Evolutionary conservation across 2,888 invertebrate species (phyloP), one percentile per base, ranked within the genome.

Genomic region (Epiblema foenella): DNA sequence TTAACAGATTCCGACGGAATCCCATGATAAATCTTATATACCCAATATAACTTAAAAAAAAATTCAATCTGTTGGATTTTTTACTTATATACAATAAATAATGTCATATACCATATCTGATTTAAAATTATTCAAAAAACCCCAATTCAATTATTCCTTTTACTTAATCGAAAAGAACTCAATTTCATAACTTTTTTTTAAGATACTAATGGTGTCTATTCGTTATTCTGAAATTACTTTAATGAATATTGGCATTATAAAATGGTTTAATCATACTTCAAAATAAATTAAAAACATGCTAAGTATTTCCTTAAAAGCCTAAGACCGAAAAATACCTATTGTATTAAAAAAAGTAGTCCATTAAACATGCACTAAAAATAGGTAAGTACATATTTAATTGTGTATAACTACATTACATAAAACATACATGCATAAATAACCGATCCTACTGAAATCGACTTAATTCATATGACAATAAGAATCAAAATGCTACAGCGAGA

Each of bases 401-500:
- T 52, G 52, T 63, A 52, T 42, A n/a, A 39, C 54, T 68, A 59
- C 52, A 29, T 15, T 68, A 59, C 46, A 29, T 17, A 54, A 60
- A 70, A 64, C 52, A 65, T 56, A 54, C 70, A 70, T 70, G 70
- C 70, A 70, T 39, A 59, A 7, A 39, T 59, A 60, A 54, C 33
- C 59, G 51, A 60, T 52, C 42, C 33, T 49, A 17, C 18, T 42
- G 57, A 20, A 52, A 59, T 66, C 54, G 64, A 64, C 57, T 54
- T 46, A 52, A 70, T 54, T 60, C 46, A 57, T 56, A 62, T 15
- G 29, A 56, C n/a, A 51, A 57, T 62, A 57, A 71, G 49, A 56
- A 62, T 51, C 66, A 66, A 59, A 60, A 67, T 67, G 62, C 71
- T 67, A 71, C 67, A 71, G 71, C 67, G 39, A 62, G 39, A 71